Base-by-base conservation (phyloP, 2,113 vertebrate species). In the Ornithorhynchus anatinus region DNA sequence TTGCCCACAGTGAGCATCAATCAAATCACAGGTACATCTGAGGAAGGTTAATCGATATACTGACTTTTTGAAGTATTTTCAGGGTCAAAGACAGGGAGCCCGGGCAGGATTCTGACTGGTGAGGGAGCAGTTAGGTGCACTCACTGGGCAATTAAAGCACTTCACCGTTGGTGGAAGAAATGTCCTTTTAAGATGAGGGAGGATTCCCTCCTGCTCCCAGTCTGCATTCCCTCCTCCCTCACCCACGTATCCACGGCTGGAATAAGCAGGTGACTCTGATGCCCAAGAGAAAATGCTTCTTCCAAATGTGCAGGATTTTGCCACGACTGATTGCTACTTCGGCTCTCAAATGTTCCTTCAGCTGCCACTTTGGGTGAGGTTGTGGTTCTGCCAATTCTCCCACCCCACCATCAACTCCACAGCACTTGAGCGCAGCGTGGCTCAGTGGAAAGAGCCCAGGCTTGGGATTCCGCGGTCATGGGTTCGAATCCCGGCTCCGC, bases 81-180 rank as follows among this genome's bases (percentile, higher is more conserved):
- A 76, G 73, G 77, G 86, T 90, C 83, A 79, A 76, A 83, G 89
- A 66, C 82, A 77, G 87, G 79, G 90, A 91, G 89, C 81, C 89
- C 80, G 84, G 68, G 71, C 80, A 82, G 82, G 80, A 84, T 92
- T 88, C 89, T 77, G 63, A 81, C 84, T 90, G 85, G 91, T 85
- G 70, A 37, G 90, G 89, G 90, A 90, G 83, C 84, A 86, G 90
- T 87, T 88, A 87, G 87, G 72, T 78, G 87, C 86, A 89, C 87
- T 91, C 89, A 89, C 7, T 36, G 77, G 86, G 82, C 79, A 87
- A 84, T 86, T 91, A 89, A 87, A 86, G 75, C 86, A 87, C 81
- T 87, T 82, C 82, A 84, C 84, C 27, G 0, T 85, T 84, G 69
- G 79, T 64, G 52, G 47, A 66, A 61, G 84, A 85, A 84, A 88